These are phyloP conservation scores for Thunnus albacares DNA, from an alignment of 2,797 vertebrate genomes.

Conservation along the genomic window DNA sequence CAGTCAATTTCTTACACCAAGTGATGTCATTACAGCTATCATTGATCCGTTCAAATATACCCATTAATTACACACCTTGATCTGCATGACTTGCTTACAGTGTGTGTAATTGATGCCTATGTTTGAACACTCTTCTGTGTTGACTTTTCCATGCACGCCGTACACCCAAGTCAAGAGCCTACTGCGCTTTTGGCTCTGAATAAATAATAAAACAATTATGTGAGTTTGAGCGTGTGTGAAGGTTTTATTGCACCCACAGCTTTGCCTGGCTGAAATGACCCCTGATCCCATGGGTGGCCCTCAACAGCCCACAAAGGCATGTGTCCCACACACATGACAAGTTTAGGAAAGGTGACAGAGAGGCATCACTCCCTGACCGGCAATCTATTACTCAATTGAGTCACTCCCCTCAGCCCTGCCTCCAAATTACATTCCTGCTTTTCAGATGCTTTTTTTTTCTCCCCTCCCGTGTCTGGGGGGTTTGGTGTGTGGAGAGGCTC, in stretches of 20 bases:
- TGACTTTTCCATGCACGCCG: conserved; percentile 55
- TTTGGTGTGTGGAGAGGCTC: conserved; percentile 40
- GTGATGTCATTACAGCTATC: conserved; percentile 10
- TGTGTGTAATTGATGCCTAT: conserved; percentile 34
- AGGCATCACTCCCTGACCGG: conserved; percentile 46
- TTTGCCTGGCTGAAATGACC: conserved; percentile 24
- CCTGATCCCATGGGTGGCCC: conserved; percentile 14
- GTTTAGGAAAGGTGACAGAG: conserved; percentile 20
- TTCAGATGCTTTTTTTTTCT: conserved; percentile 18
- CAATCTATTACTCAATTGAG: conserved; percentile 64
- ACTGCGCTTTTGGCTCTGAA: background rate
- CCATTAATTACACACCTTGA: conserved; percentile 32
- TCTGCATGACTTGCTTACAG: conserved; percentile 24
- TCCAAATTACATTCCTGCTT: conserved; percentile 73
- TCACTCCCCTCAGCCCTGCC: conserved; percentile 59
- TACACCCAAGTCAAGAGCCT: conserved; percentile 24
- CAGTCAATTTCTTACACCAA: background rate
- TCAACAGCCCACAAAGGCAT: conserved; percentile 6
- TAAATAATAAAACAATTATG: conserved; percentile 41
- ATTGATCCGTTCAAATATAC: conserved; percentile 46
- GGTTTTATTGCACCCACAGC: background rate
- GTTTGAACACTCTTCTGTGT: conserved; percentile 41
- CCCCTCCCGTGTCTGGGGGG: conserved; percentile 44
- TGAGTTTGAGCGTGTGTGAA: conserved; percentile 1
- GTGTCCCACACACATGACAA: conserved; percentile 26